Percentiles rank a stretch among this genome's conserved stretches.
Evolutionary conservation across 2,888 invertebrate species (phyloP).

Genomic region (Synergus laeviventris): DNA sequence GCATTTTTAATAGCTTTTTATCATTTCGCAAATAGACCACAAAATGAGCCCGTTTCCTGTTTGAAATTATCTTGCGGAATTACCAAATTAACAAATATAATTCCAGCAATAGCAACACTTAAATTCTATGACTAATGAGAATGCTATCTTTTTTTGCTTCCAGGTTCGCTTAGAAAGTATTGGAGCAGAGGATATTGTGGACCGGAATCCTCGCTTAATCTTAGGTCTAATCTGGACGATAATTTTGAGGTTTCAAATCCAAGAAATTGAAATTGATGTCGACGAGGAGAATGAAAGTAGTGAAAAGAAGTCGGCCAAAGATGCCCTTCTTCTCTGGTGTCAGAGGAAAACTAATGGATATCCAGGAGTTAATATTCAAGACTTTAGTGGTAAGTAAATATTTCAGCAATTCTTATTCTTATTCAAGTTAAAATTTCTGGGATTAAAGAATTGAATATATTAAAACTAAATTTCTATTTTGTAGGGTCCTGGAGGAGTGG

Average conservation of each 20-base stretch:
- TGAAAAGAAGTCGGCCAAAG: conserved; percentile 99
- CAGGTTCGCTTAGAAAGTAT: conserved; percentile 98
- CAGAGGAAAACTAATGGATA: conserved; percentile 98
- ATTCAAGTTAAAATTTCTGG: not conserved
- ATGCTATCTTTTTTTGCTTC: conserved; percentile 39
- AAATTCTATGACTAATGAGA: not conserved
- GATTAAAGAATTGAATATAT: conserved; percentile 26
- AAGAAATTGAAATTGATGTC: conserved; percentile 98
- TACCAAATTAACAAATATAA: not conserved
- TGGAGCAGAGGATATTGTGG: conserved; percentile 99
- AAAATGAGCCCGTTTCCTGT: not conserved
- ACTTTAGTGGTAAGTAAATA: conserved; percentile 82
- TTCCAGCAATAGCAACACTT: not conserved
- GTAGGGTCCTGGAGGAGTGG: conserved; percentile 95
- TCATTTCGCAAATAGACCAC: not conserved
- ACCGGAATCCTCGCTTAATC: conserved; percentile 97
- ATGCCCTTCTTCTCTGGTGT: conserved; percentile 98
- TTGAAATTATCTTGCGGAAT: not conserved
- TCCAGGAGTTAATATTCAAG: conserved; percentile 90
- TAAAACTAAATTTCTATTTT: conserved; percentile 6
- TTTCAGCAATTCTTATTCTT: not conserved
- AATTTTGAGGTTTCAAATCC: conserved; percentile 98
- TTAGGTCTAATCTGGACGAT: conserved; percentile 99
- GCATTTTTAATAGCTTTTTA: not conserved
- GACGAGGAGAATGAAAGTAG: conserved; percentile 97